Percentiles rank a stretch among this genome's conserved stretches.
phyloP scores from a whole-genome alignment of 2,797 vertebrate genomes.

The Microctenopoma stevenorrisi region DNA sequence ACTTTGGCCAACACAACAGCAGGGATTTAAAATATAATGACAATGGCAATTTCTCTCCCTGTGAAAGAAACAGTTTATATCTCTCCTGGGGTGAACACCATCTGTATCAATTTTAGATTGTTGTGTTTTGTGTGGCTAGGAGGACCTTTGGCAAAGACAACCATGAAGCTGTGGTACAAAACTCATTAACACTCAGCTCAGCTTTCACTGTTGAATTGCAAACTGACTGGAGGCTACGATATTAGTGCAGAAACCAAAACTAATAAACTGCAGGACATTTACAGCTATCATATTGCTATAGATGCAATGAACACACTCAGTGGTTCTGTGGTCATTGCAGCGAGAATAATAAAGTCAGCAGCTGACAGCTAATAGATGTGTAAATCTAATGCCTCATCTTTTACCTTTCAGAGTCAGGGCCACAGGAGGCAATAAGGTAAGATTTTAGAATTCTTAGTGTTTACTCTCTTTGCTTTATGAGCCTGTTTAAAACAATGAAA shows the following conservation, averaged over 20 bases:
- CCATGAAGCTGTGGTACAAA: constrained; percentile 58
- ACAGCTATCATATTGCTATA: constrained; percentile 37
- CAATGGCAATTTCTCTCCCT: constrained; percentile 41
- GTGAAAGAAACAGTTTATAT: constrained; percentile 52
- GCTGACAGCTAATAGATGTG: constrained; percentile 26
- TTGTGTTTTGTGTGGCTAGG: constrained; percentile 45
- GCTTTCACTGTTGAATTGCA: constrained; percentile 51
- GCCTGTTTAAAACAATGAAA: constrained; percentile 23
- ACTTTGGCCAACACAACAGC: constrained; percentile 47
- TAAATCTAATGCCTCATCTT: constrained; percentile 32
- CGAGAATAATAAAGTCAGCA: constrained; percentile 46
- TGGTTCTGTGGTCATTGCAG: constrained; percentile 36
- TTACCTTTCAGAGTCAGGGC: constrained; percentile 74
- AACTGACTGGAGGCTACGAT: constrained; percentile 55
- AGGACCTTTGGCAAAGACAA: constrained; percentile 59
- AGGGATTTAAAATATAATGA: constrained; percentile 60
- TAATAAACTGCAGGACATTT: constrained; percentile 58
- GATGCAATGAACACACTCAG: constrained; percentile 31
- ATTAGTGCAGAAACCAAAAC: constrained; percentile 52
- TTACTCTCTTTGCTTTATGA: not conserved
- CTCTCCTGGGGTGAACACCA: constrained; percentile 54
- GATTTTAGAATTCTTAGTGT: constrained; percentile 32
- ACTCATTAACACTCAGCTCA: constrained; percentile 71
- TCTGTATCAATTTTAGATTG: constrained; percentile 58
- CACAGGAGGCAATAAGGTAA: constrained; percentile 83